Conservation (phyloP, 2,888 invertebrate species). For the Eutolmus rufibarbis region DNA sequence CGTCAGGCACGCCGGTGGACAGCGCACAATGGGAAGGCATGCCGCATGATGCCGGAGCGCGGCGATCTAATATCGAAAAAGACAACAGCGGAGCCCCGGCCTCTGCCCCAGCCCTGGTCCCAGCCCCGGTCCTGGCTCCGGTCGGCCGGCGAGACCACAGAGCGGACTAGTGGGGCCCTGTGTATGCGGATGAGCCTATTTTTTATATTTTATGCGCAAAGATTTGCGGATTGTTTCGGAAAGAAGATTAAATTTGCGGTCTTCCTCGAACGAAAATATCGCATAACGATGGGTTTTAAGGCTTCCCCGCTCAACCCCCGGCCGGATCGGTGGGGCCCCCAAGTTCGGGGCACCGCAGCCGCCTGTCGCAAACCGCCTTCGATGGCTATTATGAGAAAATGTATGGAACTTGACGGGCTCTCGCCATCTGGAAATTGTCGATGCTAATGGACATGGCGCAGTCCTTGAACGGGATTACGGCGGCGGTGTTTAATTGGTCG, state of each 20-base stretch:
- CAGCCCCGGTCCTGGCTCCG: neutral
- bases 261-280: conserved; percentile 18
- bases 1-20: neutral
- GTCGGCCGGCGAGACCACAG: neutral
- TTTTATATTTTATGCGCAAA: neutral
- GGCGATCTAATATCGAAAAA: conserved; percentile 24
- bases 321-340: neutral
- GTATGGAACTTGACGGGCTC: conserved; percentile 3
- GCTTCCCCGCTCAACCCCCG: neutral
- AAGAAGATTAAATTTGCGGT: conserved; percentile 32
- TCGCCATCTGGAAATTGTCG: conserved; percentile 19
- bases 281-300: neutral
- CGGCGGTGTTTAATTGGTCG: neutral
- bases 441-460: conserved; percentile 18
- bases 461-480: neutral
- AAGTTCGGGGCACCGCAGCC: neutral
- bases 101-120: neutral
- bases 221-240: conserved; percentile 26
- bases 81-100: neutral
- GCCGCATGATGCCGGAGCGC: neutral
- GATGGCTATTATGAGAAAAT: neutral
- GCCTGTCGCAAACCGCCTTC: neutral
- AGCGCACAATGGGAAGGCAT: neutral
- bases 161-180: neutral
- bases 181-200: neutral